Percentiles rank a stretch among this genome's conserved stretches.
These are phyloP conservation scores for Acanthis flammea DNA, from an alignment of 2,797 vertebrate genomes.

Conservation along the genomic window DNA sequence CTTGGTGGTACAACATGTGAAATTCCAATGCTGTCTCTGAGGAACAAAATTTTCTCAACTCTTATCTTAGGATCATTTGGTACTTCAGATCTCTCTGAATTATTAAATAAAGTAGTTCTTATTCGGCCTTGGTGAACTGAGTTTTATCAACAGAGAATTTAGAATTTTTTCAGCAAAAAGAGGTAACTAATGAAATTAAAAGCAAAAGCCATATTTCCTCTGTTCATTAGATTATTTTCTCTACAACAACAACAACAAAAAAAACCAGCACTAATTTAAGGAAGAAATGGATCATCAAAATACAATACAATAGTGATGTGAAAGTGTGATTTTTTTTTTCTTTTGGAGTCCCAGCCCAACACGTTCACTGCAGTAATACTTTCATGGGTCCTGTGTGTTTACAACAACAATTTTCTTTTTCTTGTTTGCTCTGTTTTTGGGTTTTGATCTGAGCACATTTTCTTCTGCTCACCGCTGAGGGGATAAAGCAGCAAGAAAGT, in stretches of 20 bases:
- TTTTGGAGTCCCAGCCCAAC: not conserved
- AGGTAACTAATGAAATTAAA: not conserved
- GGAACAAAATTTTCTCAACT: not conserved
- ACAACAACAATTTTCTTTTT: not conserved
- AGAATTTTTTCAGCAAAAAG: not conserved
- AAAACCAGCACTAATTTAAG: accelerated
- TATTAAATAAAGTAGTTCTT: not conserved
- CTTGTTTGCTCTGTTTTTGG: not conserved
- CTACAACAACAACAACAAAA: not conserved
- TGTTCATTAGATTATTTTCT: not conserved
- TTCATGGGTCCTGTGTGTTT: not conserved
- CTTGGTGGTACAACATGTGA: not conserved
- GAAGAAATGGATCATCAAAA: not conserved
- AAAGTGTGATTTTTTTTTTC: not conserved
- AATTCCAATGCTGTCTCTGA: not conserved
- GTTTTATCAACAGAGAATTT: not conserved
- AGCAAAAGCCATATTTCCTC: not conserved
- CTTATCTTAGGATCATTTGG: not conserved
- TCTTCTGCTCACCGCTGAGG: not conserved
- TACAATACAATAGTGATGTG: not conserved
- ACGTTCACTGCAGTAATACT: not conserved
- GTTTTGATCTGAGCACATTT: not conserved
- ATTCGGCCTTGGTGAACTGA: not conserved
- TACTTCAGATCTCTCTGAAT: not conserved
- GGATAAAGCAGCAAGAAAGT: not conserved